phyloP scores from a whole-genome alignment of 53 echinoderm and acorn worm genomes.

The Mesocentrotus franciscanus region DNA sequence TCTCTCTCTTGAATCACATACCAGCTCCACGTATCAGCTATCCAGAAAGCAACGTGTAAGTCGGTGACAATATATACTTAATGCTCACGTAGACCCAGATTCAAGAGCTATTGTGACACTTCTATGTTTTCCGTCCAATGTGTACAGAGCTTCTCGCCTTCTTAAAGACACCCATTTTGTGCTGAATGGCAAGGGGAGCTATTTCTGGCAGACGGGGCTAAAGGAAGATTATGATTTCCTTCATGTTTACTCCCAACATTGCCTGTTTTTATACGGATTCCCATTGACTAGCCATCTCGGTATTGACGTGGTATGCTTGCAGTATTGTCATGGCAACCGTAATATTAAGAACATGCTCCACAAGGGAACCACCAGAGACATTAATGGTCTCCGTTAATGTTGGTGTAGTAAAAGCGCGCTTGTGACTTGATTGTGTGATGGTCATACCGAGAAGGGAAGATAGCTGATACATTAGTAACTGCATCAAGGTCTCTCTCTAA shows the following conservation, averaged over 20 bases:
- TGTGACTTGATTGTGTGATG: not conserved
- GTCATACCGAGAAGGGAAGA: not conserved
- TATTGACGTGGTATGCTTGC: constrained; percentile 19
- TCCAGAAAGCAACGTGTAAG: not conserved
- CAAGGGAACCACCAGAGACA: not conserved
- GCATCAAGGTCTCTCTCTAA: not conserved
- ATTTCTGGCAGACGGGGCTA: constrained; percentile 1
- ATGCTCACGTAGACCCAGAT: not conserved
- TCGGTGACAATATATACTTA: not conserved
- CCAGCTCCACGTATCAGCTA: not conserved
- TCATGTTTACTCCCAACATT: constrained; percentile 44
- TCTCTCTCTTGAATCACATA: not conserved
- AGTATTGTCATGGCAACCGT: constrained; percentile 14
- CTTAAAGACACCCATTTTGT: constrained; percentile 21
- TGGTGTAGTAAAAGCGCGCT: not conserved
- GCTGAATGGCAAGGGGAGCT: not conserved
- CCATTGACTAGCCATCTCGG: not conserved
- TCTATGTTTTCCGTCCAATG: not conserved
- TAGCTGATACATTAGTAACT: not conserved
- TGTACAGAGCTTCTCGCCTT: not conserved
- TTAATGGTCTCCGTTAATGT: not conserved
- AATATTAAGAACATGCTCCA: not conserved
- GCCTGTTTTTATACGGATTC: constrained; percentile 27
- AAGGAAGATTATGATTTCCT: constrained; percentile 23
- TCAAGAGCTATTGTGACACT: not conserved